Base-by-base conservation (phyloP, 2,113 vertebrate species). In the Psilopogon haemacephalus region DNA sequence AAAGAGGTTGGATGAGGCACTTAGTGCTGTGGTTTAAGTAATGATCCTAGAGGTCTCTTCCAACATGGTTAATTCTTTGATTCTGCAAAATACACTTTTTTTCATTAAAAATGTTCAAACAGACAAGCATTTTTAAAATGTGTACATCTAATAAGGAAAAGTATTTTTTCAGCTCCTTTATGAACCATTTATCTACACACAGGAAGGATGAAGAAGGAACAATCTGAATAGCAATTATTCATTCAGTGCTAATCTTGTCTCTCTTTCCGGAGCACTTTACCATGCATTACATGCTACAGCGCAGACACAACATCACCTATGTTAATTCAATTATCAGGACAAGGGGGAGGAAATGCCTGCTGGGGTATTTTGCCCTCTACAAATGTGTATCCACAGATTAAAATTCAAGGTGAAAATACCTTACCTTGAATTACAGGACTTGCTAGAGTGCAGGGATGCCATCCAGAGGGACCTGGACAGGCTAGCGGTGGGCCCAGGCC, bases 81-180 rank as follows among this genome's bases (percentile, higher is more conserved):
- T n/a, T n/a, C n/a, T n/a, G n/a, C n/a, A n/a, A n/a, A 87, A 33
- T 32, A 8, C 0, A 2, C 2, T 78, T 48, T 50, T 50, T 71
- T 59, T 52, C 3, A 18, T 65, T 35, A 54, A 56, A 79, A 94
- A 73, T 56, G 69, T 14, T 55, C 24, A 7, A 27, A 44, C 48
- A 58, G 2, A 26, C 12, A 63, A 48, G 1, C 38, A 33, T 52
- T 16, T 70, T 58, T 44, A 9, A 46, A 62, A 65, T 33, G 56
- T 0, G 1, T 9, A 18, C 0, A 1, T 28, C 27, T 8, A 55
- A 33, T 32, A 42, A 10, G 38, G 15, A 67, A 60, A 59, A 20
- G 7, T 56, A 23, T 82, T 52, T 78, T 12, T 84, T 56, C 1
- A 0, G 3, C 6, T 75, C 27, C 7, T 9, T 38, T 64, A 8